Evolutionary conservation across 2,888 invertebrate genomes (phyloP).

Genomic region (Aporophyla lueneburgensis): DNA sequence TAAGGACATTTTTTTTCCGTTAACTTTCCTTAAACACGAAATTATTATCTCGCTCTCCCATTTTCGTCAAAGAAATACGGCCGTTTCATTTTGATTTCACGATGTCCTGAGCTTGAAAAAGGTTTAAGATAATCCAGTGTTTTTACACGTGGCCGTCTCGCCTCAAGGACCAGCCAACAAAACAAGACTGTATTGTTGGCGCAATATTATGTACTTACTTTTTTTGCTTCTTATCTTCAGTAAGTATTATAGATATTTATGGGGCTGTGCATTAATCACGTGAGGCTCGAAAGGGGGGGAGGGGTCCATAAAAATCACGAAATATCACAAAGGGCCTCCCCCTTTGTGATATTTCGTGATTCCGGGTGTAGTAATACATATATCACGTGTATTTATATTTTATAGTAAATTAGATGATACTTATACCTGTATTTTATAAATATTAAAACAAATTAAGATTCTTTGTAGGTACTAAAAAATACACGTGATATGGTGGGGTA

Average conservation of each 20-base stretch:
- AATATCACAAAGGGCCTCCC: no score
- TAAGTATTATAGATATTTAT: background rate
- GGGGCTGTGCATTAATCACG: no score
- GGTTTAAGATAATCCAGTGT: constrained; percentile 33
- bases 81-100: constrained; percentile 30
- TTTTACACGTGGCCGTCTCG: constrained; percentile 48
- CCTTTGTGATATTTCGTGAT: no score
- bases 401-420: no score
- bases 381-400: no score
- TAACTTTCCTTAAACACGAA: constrained; percentile 20
- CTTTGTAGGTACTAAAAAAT: no score
- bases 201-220: background rate
- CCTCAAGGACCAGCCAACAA: constrained; percentile 34
- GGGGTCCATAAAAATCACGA: no score
- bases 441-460: no score
- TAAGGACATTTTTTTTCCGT: constrained; percentile 16
- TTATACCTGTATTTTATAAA: no score
- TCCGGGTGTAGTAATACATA: no score
- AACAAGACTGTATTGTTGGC: background rate
- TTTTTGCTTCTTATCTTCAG: constrained; percentile 20
- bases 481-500: no score
- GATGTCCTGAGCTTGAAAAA: constrained; percentile 29
- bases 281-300: no score
- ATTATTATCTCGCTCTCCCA: constrained; percentile 27
- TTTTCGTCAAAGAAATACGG: constrained; percentile 31